Evolutionary conservation across 2,113 vertebrate genomes (phyloP).

Genomic region (Hydrochoerus hydrochaeris): DNA sequence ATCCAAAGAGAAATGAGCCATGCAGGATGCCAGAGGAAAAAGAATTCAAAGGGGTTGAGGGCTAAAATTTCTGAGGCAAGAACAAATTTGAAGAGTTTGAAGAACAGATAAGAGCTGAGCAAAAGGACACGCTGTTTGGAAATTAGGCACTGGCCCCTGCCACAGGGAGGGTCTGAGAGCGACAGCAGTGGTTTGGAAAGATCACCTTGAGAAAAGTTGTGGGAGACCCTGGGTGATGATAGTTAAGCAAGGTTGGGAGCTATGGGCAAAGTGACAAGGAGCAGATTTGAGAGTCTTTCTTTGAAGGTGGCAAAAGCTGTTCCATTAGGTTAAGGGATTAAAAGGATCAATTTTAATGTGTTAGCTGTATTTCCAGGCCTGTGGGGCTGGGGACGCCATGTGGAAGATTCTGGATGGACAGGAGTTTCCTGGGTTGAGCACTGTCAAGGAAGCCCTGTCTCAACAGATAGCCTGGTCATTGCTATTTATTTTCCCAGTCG

Average conservation of each 20-base stretch:
- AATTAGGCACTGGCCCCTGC: background rate
- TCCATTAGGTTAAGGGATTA: accelerated
- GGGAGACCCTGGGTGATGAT: background rate
- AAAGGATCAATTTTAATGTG: background rate
- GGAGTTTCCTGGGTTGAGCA: background rate
- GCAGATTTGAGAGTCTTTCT: background rate
- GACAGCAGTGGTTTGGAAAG: background rate
- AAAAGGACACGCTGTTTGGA: background rate
- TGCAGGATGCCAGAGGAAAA: background rate
- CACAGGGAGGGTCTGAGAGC: background rate
- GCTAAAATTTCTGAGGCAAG: background rate
- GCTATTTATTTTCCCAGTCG: background rate
- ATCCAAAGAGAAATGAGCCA: background rate
- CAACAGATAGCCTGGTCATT: too few species aligned
- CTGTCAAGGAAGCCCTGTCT: background rate
- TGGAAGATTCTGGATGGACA: accelerated
- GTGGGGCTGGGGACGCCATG: background rate
- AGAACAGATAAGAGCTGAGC: background rate
- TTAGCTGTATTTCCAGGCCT: background rate
- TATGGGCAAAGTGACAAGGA: background rate
- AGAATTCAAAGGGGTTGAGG: background rate
- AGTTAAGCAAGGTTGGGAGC: background rate
- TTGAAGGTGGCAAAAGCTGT: background rate
- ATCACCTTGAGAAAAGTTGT: background rate
- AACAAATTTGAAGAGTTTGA: background rate